Evolutionary conservation across 2,113 vertebrate species (phyloP).

Genomic region (Podiceps cristatus): DNA sequence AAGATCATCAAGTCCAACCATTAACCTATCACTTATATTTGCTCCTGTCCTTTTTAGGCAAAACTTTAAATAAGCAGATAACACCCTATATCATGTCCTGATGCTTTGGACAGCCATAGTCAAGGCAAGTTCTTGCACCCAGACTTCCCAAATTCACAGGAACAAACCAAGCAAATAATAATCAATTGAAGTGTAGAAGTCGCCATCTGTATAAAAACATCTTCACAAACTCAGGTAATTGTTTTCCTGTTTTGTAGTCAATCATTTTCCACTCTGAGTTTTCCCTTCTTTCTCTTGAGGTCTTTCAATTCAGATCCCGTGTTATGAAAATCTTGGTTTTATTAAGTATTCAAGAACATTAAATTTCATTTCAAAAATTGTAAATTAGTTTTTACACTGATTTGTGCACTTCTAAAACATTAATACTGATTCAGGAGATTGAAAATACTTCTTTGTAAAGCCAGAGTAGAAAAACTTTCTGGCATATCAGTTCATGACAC

Average conservation of each 20-base stretch:
- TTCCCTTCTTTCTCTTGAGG: neutral
- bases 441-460: neutral
- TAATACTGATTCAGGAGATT: neutral
- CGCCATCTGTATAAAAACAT: fast-evolving
- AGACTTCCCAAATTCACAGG: neutral
- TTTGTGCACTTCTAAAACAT: neutral
- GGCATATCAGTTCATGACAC: neutral
- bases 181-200: too few species aligned
- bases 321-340: neutral
- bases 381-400: neutral
- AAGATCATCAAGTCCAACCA: too few species aligned
- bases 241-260: neutral
- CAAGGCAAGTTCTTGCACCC: neutral
- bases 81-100: fast-evolving
- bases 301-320: neutral
- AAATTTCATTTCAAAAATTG: neutral
- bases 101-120: fast-evolving
- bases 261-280: neutral
- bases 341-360: neutral
- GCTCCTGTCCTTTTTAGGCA: neutral
- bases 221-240: neutral
- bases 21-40: too few species aligned
- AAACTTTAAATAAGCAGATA: neutral
- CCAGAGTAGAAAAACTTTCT: neutral
- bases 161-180: neutral